A percentile compares a stretch with the other conserved stretches of the same genome.
These are phyloP conservation scores for Pygoscelis antarcticus DNA, from an alignment of 2,113 vertebrate species.

Conservation along the genomic window DNA sequence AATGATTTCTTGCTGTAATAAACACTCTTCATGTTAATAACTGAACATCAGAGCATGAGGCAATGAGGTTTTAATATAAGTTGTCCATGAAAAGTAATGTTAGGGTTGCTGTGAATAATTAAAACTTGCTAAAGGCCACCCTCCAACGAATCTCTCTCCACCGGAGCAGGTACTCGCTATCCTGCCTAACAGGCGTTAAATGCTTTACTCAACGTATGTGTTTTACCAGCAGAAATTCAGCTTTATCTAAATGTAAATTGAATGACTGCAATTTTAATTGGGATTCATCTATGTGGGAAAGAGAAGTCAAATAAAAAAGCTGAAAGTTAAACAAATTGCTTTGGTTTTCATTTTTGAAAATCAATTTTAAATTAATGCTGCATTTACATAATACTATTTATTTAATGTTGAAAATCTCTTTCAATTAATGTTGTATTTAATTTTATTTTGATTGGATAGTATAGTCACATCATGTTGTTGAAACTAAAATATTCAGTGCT, in stretches of 20 bases:
- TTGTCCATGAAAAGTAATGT: neutral
- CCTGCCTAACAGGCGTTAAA: neutral
- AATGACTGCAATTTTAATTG: neutral
- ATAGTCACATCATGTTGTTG: neutral
- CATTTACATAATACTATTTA: neutral
- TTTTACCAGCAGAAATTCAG: neutral
- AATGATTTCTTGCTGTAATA: neutral
- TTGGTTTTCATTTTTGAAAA: neutral
- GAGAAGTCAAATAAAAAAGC: neutral
- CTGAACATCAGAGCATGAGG: neutral
- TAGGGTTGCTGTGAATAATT: neutral
- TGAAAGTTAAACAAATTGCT: neutral
- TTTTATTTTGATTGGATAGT: neutral
- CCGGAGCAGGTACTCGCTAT: fast-evolving
- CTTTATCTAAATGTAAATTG: neutral
- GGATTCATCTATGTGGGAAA: neutral
- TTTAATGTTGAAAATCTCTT: neutral
- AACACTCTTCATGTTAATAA: neutral
- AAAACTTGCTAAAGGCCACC: neutral
- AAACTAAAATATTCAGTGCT: neutral
- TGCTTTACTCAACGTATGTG: neutral
- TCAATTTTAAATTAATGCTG: neutral
- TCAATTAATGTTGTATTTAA: neutral
- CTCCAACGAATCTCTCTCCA: fast-evolving
- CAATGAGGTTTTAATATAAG: neutral